A percentile compares a stretch with the other conserved stretches of the same genome.
phyloP scores from a whole-genome alignment of 2,888 invertebrate species.

The Polydrusus pterygomalis region DNA sequence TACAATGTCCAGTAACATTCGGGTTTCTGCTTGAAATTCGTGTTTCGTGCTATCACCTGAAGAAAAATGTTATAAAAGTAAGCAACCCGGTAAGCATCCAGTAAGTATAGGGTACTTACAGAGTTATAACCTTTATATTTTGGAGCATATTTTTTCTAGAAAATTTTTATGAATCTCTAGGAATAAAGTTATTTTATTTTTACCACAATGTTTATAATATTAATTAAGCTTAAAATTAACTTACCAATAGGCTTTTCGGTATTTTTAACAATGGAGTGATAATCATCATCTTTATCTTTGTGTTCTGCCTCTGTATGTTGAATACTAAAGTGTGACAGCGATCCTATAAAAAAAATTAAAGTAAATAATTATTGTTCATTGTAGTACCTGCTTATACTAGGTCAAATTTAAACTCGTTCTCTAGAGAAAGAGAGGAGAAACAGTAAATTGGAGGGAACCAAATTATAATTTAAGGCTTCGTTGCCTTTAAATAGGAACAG shows the following conservation, averaged over 20 bases:
- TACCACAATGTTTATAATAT: too few species aligned
- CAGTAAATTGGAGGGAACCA: too few species aligned
- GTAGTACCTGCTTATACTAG: not conserved
- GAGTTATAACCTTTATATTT: too few species aligned
- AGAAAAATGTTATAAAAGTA: slow-evolving; percentile 41
- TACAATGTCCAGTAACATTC: slow-evolving; percentile 96
- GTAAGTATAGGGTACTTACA: too few species aligned
- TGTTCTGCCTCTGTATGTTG: slow-evolving; percentile 66
- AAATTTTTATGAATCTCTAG: too few species aligned
- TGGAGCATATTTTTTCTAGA: too few species aligned
- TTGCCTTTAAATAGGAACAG: too few species aligned
- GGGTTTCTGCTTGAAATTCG: slow-evolving; percentile 98
- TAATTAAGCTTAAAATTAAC: not conserved
- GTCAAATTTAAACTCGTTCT: too few species aligned
- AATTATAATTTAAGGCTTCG: too few species aligned
- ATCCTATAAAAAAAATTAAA: slow-evolving; percentile 43
- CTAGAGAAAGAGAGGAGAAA: too few species aligned
- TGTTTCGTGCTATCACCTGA: slow-evolving; percentile 78
- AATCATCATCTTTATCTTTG: slow-evolving; percentile 70
- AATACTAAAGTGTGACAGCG: slow-evolving; percentile 36
- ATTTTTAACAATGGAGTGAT: slow-evolving; percentile 78
- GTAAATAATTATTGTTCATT: not conserved
- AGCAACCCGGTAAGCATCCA: too few species aligned
- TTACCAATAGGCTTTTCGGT: slow-evolving; percentile 77
- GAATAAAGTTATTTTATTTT: too few species aligned